These are phyloP conservation scores for Rhinichthys klamathensis DNA, from an alignment of 2,113 vertebrate genomes.

Conservation along the genomic window DNA sequence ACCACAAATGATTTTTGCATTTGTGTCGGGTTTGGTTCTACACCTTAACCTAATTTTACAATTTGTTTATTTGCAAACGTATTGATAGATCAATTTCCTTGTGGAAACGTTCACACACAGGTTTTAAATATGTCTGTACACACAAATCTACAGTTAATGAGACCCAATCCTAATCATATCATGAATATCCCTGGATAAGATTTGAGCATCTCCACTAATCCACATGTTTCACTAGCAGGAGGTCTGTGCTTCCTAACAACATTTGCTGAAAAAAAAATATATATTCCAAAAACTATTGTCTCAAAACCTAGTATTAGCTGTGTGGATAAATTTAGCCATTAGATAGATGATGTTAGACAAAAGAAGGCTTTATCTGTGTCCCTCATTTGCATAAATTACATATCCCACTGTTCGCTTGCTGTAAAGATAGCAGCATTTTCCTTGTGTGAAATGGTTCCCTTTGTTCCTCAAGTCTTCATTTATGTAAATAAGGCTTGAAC, in stretches of 20 bases:
- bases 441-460: conserved; percentile 67
- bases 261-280: conserved; percentile 15
- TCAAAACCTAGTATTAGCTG: conserved; percentile 57
- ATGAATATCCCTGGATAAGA: conserved; percentile 3
- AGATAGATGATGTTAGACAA: conserved; percentile 66
- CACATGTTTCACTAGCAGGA: not conserved
- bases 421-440: conserved; percentile 71
- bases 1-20: not conserved
- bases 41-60: not conserved
- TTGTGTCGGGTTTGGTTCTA: not conserved
- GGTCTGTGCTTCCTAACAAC: conserved; percentile 23
- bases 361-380: conserved; percentile 72
- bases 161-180: not conserved
- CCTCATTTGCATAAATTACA: conserved; percentile 78
- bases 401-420: conserved; percentile 66
- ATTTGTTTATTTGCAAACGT: not conserved
- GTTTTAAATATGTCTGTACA: not conserved
- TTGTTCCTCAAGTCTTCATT: conserved; percentile 66
- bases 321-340: conserved; percentile 67
- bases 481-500: conserved; percentile 60
- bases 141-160: not conserved
- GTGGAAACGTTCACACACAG: not conserved
- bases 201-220: conserved; percentile 19
- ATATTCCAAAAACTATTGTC: conserved; percentile 44
- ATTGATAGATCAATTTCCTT: not conserved